These are phyloP conservation scores for Acanthochromis polyacanthus DNA, from an alignment of 2,113 vertebrate species.

Conservation along the genomic window DNA sequence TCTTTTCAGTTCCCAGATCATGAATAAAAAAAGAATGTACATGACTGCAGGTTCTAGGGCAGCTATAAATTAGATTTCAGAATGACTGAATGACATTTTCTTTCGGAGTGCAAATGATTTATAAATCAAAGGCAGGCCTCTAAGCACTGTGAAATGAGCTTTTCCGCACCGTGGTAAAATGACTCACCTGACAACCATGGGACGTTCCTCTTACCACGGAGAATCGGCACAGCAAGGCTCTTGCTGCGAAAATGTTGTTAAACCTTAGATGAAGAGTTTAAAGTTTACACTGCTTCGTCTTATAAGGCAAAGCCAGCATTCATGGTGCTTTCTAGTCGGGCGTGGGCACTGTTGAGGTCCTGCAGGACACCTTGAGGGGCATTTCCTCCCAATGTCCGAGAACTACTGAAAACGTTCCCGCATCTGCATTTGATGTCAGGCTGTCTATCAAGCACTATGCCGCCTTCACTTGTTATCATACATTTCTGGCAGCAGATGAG, in stretches of 20 bases:
- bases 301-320: conserved; percentile 30
- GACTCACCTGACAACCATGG: conserved; percentile 54
- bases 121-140: conserved; percentile 61
- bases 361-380: conserved; percentile 11
- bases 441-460: not conserved
- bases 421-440: conserved; percentile 8
- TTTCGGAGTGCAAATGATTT: conserved; percentile 66
- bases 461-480: not conserved
- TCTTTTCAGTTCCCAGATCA: conserved; percentile 27
- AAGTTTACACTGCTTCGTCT: conserved; percentile 19
- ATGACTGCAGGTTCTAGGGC: conserved; percentile 54
- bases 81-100: conserved; percentile 72
- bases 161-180: conserved; percentile 49
- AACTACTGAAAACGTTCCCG: conserved; percentile 25
- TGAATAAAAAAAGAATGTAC: conserved; percentile 42
- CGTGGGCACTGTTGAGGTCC: conserved; percentile 21
- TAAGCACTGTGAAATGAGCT: conserved; percentile 71
- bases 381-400: conserved; percentile 13
- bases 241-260: conserved; percentile 35
- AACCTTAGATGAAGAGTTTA: conserved; percentile 22
- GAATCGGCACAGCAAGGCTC: conserved; percentile 22
- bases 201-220: conserved; percentile 40
- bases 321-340: conserved; percentile 32
- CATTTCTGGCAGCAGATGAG: conserved; percentile 24
- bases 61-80: conserved; percentile 69